Percentiles rank a stretch among this genome's conserved stretches.
Evolutionary conservation across 2,113 vertebrate species (phyloP).

Genomic region (Plotosus lineatus): DNA sequence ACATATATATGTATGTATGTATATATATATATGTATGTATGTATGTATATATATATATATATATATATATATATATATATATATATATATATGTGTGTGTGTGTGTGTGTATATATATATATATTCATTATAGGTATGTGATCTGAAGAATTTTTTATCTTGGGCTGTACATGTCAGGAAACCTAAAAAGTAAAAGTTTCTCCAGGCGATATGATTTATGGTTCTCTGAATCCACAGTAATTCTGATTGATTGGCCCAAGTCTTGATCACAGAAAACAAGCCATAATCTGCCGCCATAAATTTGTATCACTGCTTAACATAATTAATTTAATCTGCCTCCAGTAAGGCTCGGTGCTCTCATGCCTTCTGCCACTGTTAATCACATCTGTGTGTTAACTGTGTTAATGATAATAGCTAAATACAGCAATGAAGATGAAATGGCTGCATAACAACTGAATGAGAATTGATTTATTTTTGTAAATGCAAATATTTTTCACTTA

Average conservation of each 20-base stretch:
- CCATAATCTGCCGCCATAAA: slow-evolving; percentile 63
- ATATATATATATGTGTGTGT: no score
- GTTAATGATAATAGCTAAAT: slow-evolving; percentile 34
- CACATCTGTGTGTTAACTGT: slow-evolving; percentile 61
- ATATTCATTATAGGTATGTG: not conserved
- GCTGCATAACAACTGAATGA: not conserved
- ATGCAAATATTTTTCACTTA: not conserved
- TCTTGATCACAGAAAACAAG: slow-evolving; percentile 63
- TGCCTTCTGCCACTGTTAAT: slow-evolving; percentile 65
- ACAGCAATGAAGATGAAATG: not conserved
- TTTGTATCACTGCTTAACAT: slow-evolving; percentile 75
- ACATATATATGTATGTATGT: no score
- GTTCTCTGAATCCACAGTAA: not conserved
- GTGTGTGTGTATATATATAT: no score
- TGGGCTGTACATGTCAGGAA: not conserved
- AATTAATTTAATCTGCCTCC: slow-evolving; percentile 82
- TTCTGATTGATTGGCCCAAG: slow-evolving; percentile 45
- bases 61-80: no score
- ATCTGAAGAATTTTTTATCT: not conserved
- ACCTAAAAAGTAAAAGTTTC: not conserved
- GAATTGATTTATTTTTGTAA: not conserved
- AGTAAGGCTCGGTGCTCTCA: slow-evolving; percentile 57
- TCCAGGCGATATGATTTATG: not conserved
- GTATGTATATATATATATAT: no score
- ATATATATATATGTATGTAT: no score